Percentiles rank a stretch among this genome's conserved stretches.
phyloP scores from a whole-genome alignment of 2,888 invertebrate genomes.

The Hydraecia micacea region DNA sequence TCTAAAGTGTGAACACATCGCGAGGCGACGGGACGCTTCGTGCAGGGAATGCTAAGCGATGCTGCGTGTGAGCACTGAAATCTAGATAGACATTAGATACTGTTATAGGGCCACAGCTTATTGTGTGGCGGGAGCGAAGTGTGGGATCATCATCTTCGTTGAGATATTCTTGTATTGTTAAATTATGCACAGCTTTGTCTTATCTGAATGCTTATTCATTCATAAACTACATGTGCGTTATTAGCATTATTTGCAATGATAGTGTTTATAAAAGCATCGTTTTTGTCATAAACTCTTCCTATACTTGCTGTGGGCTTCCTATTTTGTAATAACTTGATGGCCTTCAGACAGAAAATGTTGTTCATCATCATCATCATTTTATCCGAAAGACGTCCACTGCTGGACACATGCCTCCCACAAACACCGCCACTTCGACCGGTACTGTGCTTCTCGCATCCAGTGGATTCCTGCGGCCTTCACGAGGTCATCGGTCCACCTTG shows the following conservation, averaged over 20 bases:
- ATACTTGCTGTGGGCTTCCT: background rate
- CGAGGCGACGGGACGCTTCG: slow-evolving; percentile 68
- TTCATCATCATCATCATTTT: background rate
- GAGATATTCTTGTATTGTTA: slow-evolving; percentile 31
- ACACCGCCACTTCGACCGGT: background rate
- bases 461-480: background rate
- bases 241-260: slow-evolving; percentile 4
- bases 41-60: slow-evolving; percentile 80
- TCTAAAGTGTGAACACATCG: slow-evolving; percentile 75
- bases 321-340: background rate
- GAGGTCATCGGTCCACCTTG: background rate
- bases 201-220: slow-evolving; percentile 15
- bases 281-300: background rate
- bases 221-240: slow-evolving; percentile 15
- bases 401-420: background rate
- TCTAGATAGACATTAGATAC: slow-evolving; percentile 73
- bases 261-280: background rate
- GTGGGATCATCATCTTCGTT: slow-evolving; percentile 63
- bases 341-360: background rate
- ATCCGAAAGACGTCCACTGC: background rate
- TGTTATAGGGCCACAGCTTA: slow-evolving; percentile 56
- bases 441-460: background rate
- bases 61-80: slow-evolving; percentile 70
- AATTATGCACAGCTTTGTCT: slow-evolving; percentile 34
- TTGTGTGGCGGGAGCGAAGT: slow-evolving; percentile 44